Base-by-base conservation (phyloP, 35 echinoderm and acorn worm genomes). In the Ptychodera flava region DNA sequence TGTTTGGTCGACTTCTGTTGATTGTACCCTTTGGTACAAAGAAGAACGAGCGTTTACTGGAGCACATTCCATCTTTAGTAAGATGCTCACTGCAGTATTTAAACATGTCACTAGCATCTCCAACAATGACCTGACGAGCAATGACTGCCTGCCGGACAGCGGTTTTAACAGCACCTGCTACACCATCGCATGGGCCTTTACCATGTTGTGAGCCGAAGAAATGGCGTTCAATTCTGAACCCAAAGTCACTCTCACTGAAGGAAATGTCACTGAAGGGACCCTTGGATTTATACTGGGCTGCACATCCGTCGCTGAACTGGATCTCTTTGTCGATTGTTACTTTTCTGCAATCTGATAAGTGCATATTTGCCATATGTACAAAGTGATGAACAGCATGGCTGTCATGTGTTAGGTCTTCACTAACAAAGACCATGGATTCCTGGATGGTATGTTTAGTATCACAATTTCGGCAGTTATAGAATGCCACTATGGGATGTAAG, bases 121-220 rank as follows among this genome's bases (percentile, higher is more conserved):
- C 89, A 16, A 95, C 90, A 28, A 89, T 80, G 1, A 85, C 90
- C 16, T 76, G 80, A 28, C 94, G 85, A 28, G 91, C 80, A 82
- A 45, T 97, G 28, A 97, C 85, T 29, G 94, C 91, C 0, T 87
- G 81, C 32, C 82, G 75, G 27, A 91, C 94, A 28, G 85, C 80
- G 16, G 32, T 90, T 81, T 97, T 97, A 0, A 97, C 88, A 0
- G 92, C 91, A 1, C 85, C 94, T 82, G 85, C 92, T 34, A 92
- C 94, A 14, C 94, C 94, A 93, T 97, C 94, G 78, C 94, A 92
- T 14, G 94, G 77, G 1, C 94, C 94, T 35, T 93, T 97, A 0
- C 91, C 91, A 88, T 93, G 94, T 82, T 91, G 78, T 12, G 91
- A 90, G 0, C 88, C 88, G 6, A 78, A 93, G 37, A 85, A 97